Base-by-base conservation (phyloP, 2,113 vertebrate genomes). In the Ceyx margarethae region DNA sequence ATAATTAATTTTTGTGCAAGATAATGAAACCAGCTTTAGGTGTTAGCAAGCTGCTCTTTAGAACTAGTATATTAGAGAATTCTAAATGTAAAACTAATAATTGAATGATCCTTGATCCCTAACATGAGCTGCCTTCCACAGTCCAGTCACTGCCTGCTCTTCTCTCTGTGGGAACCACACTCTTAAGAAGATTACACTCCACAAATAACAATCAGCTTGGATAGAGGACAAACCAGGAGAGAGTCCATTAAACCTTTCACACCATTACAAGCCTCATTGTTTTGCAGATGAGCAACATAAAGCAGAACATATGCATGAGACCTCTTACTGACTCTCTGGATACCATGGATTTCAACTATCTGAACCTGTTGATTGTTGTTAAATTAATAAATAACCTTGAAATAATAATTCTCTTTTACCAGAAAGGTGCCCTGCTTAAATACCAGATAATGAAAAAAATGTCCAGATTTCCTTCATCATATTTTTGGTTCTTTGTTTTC, bases 231-330 rank as follows among this genome's bases (percentile, higher is more conserved):
- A 96, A 96, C 94, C 85, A 95, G 97, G 95, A 95, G 77, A 95
- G 93, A 98, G 96, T 96, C 91, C 79, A 97, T 96, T 98, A 98
- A 98, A 98, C 98, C 98, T 97, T 97, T 96, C 95, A 95, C 97
- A 97, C 98, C 97, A 97, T 98, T 97, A 96, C 96, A 96, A 96
- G 94, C 85, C 95, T 98, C 95, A 98, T 98, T 98, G 98, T 99
- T 98, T 98, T 98, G 97, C 97, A 98, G 98, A 98, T 98, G 97
- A 98, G 97, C 50, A 96, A 97, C 96, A 98, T 95, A 96, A 97
- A 97, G 96, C 95, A 95, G 96, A 98, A 98, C 97, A 97, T 97
- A 97, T 98, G 93, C 89, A 71, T 46, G 87, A 96, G 91, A 89
- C 87, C 91, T 96, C 94, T 97, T 91, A 93, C 87, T 81, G 96